Evolutionary conservation across 2,888 invertebrate genomes (phyloP), one percentile per base, ranked within the genome.

Genomic region (Drosophila eohydei): DNA sequence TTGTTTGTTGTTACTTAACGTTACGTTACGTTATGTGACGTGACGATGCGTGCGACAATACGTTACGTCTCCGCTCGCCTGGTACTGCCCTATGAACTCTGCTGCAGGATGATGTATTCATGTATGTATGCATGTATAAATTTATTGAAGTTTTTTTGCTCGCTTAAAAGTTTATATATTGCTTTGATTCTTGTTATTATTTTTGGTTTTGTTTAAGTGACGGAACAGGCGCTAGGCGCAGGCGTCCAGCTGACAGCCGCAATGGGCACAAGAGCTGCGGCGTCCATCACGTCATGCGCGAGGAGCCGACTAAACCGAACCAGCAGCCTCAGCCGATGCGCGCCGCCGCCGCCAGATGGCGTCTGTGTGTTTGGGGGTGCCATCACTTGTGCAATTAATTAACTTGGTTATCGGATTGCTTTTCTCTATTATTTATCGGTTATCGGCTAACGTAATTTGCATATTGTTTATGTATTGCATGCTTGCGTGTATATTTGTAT

Each of bases 251-350:
- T 57, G 43, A 40, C 60, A 66, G 64, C 64, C n/a, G 51, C 64
- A 36, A 62, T 12, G 16, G 63, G 41, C 62, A 48, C 76, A 62
- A 51, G 36, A 44, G 69, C 56, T 57, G 58, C 67, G 59, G 73
- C 51, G 59, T 59, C 44, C 44, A 26, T 59, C 62, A 56, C 68
- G 48, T 50, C 16, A 51, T 55, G 55, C 68, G 69, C 60, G 28
- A 58, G 46, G 56, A 66, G 75, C 68, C 71, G 58, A 56, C 64
- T 80, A 84, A 84, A 52, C 83, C 68, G 88, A 83, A 80, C 83
- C 83, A 83, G 83, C 88, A 84, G 83, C 77, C 68, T 83, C 62
- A 80, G 77, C 63, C 68, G 51, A 66, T 73, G 80, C 66, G 51
- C 66, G 46, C 65, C 46, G 62, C 64, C 51, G 63, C 62, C 68